Percentiles rank a stretch among this genome's conserved stretches.
These are phyloP conservation scores for Tetropium fuscum DNA, from an alignment of 2,888 invertebrate species.

Conservation along the genomic window DNA sequence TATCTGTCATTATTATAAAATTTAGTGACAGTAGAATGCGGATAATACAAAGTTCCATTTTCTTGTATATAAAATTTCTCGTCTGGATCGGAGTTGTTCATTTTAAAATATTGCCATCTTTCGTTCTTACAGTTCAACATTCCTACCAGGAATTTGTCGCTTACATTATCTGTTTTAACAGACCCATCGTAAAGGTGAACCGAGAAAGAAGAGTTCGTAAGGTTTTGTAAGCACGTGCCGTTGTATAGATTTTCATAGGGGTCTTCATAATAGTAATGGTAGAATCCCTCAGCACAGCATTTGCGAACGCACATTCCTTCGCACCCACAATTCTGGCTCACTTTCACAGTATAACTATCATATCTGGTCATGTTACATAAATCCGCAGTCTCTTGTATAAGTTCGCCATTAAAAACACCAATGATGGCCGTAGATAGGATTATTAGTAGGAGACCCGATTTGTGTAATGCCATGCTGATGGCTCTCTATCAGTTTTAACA, in stretches of 20 bases:
- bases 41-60: conserved; percentile 47
- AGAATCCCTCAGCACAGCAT: conserved; percentile 12
- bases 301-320: conserved; percentile 4
- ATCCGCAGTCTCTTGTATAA: no score
- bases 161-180: conserved; percentile 9
- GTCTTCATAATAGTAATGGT: conserved; percentile 3
- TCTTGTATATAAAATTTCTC: conserved; percentile 49
- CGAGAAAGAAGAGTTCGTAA: conserved; percentile 12
- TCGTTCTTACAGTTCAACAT: conserved; percentile 29
- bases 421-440: no score
- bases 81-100: conserved; percentile 30
- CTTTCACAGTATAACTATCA: not conserved
- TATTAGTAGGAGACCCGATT: no score
- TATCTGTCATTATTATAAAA: conserved; percentile 41
- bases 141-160: conserved; percentile 28
- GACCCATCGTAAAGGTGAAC: conserved; percentile 28
- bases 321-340: not conserved
- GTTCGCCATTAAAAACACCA: no score
- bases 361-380: conserved; percentile 2
- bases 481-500: no score
- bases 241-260: not conserved
- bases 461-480: no score
- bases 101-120: conserved; percentile 33
- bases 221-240: conserved; percentile 3
- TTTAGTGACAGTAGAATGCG: conserved; percentile 26